These are phyloP conservation scores for Grapholita molesta DNA, from an alignment of 1,140 invertebrate genomes.

Conservation along the genomic window DNA sequence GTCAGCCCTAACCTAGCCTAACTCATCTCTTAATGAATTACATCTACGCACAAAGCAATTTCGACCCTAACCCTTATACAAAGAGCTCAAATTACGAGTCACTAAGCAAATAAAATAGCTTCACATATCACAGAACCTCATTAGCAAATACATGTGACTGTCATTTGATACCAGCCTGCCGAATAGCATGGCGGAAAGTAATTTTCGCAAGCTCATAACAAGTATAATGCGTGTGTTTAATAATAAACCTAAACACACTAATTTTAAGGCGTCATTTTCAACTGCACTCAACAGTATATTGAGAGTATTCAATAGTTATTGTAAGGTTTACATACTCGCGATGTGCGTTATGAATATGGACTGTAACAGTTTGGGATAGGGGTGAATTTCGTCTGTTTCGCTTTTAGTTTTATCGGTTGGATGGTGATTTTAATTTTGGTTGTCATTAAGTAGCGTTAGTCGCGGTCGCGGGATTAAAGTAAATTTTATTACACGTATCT, in stretches of 20 bases:
- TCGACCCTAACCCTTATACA: not conserved
- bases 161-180: constrained; percentile 65
- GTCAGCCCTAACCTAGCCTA: not conserved
- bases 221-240: constrained; percentile 22
- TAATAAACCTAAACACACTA: not conserved
- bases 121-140: constrained; percentile 58
- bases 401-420: constrained; percentile 29
- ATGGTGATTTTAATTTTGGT: constrained; percentile 65
- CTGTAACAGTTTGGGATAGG: constrained; percentile 30
- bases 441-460: constrained; percentile 62
- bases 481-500: constrained; percentile 50
- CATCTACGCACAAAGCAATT: not conserved
- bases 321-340: not conserved
- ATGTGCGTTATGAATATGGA: constrained; percentile 30
- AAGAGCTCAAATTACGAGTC: not conserved
- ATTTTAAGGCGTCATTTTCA: not conserved
- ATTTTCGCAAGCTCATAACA: constrained; percentile 20
- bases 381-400: constrained; percentile 35
- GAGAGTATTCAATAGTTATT: not conserved
- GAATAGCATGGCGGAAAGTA: constrained; percentile 26
- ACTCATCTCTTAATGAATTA: not conserved
- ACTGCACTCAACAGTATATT: not conserved
- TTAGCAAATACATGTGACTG: constrained; percentile 64
- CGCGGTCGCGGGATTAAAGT: constrained; percentile 52
- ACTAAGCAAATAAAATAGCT: constrained; percentile 36